Conservation (phyloP, 1,140 invertebrate genomes). For the Notospermus geniculatus region DNA sequence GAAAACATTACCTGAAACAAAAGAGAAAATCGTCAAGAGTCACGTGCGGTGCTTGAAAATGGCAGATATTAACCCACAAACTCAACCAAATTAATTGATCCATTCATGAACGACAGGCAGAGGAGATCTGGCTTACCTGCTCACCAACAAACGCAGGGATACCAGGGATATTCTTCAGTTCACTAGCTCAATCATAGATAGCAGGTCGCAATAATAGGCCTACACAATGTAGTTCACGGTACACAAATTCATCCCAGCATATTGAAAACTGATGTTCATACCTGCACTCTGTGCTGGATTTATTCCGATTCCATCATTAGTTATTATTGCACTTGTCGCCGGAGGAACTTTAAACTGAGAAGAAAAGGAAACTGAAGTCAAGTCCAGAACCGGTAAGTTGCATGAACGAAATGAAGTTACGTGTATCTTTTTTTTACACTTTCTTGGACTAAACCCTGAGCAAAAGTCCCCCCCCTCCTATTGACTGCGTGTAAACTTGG, state of each 20-base stretch:
- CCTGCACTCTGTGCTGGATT: constrained; percentile 99
- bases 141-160: neutral
- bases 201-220: neutral
- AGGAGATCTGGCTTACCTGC: neutral
- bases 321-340: constrained; percentile 98
- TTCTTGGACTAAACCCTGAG: no score
- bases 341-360: constrained; percentile 92
- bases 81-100: neutral
- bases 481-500: no score
- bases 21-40: no score
- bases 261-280: no score
- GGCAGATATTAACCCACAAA: no score
- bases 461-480: no score
- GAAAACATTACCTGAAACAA: constrained; percentile 91
- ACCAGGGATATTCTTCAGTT: neutral
- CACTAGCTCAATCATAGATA: neutral
- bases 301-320: constrained; percentile 98
- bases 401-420: neutral
- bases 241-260: no score
- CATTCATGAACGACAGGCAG: neutral
- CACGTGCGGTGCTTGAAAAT: no score
- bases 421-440: no score
- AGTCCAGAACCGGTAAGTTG: neutral
- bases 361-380: constrained; percentile 9
- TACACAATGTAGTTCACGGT: neutral